These are phyloP conservation scores for Deroplatys truncata DNA, from an alignment of 2,888 invertebrate genomes.

Conservation along the genomic window DNA sequence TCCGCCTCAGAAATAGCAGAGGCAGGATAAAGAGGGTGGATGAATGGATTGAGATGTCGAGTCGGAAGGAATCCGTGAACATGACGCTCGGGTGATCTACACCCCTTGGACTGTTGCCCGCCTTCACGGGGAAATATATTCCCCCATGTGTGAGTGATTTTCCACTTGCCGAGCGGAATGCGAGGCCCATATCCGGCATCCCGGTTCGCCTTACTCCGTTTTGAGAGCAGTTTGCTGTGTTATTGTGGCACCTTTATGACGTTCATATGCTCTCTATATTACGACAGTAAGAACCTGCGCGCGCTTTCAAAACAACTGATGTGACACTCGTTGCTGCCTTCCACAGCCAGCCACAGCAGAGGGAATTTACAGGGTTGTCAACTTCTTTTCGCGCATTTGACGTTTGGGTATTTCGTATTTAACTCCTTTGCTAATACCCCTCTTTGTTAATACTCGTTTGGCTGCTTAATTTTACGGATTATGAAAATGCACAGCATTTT, in stretches of 20 bases:
- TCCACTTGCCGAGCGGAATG: neutral
- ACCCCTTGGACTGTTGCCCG: neutral
- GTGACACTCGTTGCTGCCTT: too few species aligned
- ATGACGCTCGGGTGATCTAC: neutral
- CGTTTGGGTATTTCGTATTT: too few species aligned
- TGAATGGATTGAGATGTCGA: neutral
- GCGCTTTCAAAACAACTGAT: too few species aligned
- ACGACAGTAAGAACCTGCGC: too few species aligned
- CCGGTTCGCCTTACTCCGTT: neutral
- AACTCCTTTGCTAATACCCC: too few species aligned
- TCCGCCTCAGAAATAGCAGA: neutral
- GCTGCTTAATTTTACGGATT: too few species aligned
- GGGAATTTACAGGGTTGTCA: too few species aligned
- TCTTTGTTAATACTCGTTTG: too few species aligned
- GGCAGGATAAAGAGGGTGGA: neutral
- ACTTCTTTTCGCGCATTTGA: too few species aligned
- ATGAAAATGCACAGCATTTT: too few species aligned
- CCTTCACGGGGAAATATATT: neutral
- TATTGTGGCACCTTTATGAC: neutral
- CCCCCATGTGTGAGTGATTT: neutral
- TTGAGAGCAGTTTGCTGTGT: neutral
- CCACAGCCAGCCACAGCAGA: too few species aligned
- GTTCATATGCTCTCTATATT: too few species aligned
- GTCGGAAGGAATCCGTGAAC: neutral
- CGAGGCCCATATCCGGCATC: neutral